Conservation (phyloP, 1,140 invertebrate genomes). For the Drosophila seguyi region DNA sequence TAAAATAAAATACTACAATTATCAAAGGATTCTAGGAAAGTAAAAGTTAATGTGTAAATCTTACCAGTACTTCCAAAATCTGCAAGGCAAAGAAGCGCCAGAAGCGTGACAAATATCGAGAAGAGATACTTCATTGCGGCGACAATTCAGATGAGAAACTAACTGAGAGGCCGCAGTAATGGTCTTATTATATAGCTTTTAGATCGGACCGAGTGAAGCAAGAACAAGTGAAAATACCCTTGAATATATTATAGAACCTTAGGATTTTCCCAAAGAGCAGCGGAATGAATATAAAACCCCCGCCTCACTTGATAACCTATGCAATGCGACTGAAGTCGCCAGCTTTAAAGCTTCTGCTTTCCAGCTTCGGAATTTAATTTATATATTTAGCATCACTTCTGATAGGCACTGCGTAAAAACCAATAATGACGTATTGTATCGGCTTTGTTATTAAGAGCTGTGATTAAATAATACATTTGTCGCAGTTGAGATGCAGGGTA, state of each 20-base stretch:
- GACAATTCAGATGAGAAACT: conserved; percentile 20
- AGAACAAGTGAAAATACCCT: conserved; percentile 36
- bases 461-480: background rate
- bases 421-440: conserved; percentile 9
- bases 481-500: background rate
- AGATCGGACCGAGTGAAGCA: background rate
- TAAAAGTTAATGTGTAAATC: background rate
- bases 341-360: conserved; percentile 27
- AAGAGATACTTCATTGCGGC: conserved; percentile 37
- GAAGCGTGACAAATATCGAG: conserved; percentile 15
- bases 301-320: conserved; percentile 20
- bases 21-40: rapidly evolving
- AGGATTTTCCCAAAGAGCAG: conserved; percentile 27
- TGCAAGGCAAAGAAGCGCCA: conserved; percentile 16
- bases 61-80: conserved; percentile 20
- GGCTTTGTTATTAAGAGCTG: background rate
- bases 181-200: conserved; percentile 33
- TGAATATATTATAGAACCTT: conserved; percentile 6
- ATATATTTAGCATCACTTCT: background rate
- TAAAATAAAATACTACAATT: background rate
- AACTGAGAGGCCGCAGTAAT: conserved; percentile 7
- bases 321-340: background rate
- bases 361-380: background rate
- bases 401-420: conserved; percentile 18
- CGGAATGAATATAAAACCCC: conserved; percentile 11